Percentiles rank a stretch among this genome's conserved stretches.
These are phyloP conservation scores for Onychomys torridus DNA, from an alignment of 2,797 vertebrate genomes.

Conservation along the genomic window DNA sequence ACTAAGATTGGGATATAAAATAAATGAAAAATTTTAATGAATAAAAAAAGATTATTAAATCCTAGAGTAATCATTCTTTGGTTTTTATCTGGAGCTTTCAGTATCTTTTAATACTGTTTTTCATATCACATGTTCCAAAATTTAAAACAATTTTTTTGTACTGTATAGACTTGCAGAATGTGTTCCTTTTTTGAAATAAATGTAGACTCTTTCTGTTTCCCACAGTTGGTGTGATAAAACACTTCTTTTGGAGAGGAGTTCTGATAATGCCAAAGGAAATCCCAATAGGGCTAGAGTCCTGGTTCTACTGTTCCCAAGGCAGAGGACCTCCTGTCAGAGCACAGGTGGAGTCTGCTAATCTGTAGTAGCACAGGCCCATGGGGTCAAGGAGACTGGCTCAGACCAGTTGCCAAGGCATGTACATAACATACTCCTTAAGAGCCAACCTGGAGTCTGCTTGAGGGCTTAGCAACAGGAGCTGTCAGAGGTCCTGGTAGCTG, in stretches of 20 bases:
- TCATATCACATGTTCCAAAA: neutral
- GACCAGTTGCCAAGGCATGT: no score
- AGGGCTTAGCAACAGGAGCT: no score
- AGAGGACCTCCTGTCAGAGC: neutral
- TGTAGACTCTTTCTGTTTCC: neutral
- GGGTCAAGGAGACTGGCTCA: no score
- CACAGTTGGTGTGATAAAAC: neutral
- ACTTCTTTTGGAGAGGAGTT: neutral
- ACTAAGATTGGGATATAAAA: neutral
- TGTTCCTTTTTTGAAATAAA: neutral
- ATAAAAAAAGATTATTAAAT: neutral
- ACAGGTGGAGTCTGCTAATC: neutral
- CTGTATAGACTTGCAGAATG: neutral
- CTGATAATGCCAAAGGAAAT: neutral
- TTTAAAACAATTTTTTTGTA: neutral
- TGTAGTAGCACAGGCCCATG: no score
- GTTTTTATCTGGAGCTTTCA: neutral
- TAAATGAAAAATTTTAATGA: neutral
- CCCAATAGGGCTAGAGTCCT: neutral
- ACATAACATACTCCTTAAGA: no score
- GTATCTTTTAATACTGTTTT: neutral
- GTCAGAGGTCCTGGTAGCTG: no score
- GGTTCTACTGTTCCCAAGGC: neutral
- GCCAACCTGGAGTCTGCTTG: no score
- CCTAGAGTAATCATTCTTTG: neutral